phyloP scores from a whole-genome alignment of 2,888 invertebrate species.

The Rhopalosiphum nymphaeae region DNA sequence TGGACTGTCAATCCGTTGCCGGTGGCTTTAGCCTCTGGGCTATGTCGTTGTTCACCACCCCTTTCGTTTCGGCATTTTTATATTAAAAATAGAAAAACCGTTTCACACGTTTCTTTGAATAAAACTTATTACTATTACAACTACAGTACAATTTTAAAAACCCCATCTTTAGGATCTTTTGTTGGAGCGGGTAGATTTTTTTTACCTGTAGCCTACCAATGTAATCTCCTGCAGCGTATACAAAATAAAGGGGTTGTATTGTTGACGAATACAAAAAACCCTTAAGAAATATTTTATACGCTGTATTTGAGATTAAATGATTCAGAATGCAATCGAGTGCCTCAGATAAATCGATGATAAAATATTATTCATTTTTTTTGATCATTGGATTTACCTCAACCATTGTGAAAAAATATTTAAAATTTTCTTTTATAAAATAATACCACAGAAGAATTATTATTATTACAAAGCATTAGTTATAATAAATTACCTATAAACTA shows the following conservation, averaged over 20 bases:
- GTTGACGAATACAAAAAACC: constrained; percentile 20
- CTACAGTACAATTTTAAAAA: constrained; percentile 26
- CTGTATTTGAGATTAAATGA: constrained; percentile 17
- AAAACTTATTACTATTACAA: neutral
- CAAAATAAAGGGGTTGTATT: constrained; percentile 58
- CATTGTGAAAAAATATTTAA: neutral
- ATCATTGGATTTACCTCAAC: neutral
- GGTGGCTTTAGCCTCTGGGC: constrained; percentile 41
- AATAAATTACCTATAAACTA: neutral
- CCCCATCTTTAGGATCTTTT: neutral
- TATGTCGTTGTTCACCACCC: constrained; percentile 49
- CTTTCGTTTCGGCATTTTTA: constrained; percentile 64
- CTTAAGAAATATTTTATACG: constrained; percentile 3
- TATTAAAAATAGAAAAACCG: constrained; percentile 64
- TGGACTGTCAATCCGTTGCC: constrained; percentile 62
- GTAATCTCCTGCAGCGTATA: neutral
- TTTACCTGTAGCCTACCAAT: constrained; percentile 41
- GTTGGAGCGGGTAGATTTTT: neutral
- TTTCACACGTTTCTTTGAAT: constrained; percentile 53
- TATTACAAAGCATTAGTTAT: too few relatives aligned
- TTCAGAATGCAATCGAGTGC: constrained; percentile 11
- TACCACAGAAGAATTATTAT: neutral
- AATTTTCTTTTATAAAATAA: neutral
- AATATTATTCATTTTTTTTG: neutral
- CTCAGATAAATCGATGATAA: constrained; percentile 35